Evolutionary conservation across 2,113 vertebrate species (phyloP), one percentile per base, ranked within the genome.

Genomic region (Nothocercus julius): DNA sequence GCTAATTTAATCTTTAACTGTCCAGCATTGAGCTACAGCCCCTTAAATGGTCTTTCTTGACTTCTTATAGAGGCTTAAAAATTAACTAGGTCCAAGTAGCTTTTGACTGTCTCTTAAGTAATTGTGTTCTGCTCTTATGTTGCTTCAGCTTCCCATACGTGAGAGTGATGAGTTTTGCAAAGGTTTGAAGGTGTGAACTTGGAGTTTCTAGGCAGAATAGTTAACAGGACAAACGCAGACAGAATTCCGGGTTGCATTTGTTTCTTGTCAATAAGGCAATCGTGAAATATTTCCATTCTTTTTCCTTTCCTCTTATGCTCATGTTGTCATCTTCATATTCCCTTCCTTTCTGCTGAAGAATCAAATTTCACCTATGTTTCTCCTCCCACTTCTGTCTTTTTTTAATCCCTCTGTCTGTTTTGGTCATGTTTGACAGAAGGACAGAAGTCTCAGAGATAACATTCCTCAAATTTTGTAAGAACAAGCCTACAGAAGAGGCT

Each of bases 391-490:
- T 36, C 85, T 90, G 3, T 89, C 92, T 87, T 92, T 93, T 87
- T 92, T 77, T 72, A 90, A 22, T 72, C 73, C 45, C 32, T 90
- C 73, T 72, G 76, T 82, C 80, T 75, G 80, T 82, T 93, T 89
- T 84, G 95, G 94, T 79, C 81, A 53, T 78, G 53, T 89, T 93
- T 93, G 86, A 92, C 83, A 93, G 85, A 95, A 83, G 86, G 94
- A 90, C 91, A 92, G 92, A 84, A 90, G 83, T 84, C 92, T 92
- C 90, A 42, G 63, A 94, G 83, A 84, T 90, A 95, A 86, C 66
- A 82, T 72, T 79, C 69, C 1, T 0, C 86, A 92, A 86, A 58
- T 96, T 97, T 88, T 72, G 77, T 68, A 74, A 88, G 92, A 95
- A 76, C 40, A 92, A 77, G 74, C 74, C 8, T 87, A 15, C 80